Base-by-base conservation (phyloP, 2,797 vertebrate genomes). In the Lacerta viridis region DNA sequence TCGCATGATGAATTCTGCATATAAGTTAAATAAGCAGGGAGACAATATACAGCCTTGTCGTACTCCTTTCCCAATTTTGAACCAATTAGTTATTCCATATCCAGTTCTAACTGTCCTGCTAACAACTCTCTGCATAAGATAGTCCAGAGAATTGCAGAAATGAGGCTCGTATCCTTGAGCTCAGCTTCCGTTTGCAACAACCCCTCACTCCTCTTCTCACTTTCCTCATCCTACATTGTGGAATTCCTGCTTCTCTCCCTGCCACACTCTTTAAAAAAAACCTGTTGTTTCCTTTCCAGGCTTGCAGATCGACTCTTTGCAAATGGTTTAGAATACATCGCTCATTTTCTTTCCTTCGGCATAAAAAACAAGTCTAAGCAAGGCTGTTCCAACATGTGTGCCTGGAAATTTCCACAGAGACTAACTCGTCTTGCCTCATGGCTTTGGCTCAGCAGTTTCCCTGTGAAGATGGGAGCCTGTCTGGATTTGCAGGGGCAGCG, bases 401-500 rank as follows among this genome's bases (percentile, higher is more conserved):
- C 13, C 88, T 85, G 88, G 90, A 79, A 84, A 82, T 41, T 80
- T 88, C 83, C 86, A n/a, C 20, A 0, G 20, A 61, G 29, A 15
- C 64, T 39, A 59, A 50, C 33, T 64, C 0, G 33, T 33, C 15
- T 72, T 61, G 1, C 74, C 87, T 29, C 7, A 64, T 68, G 74
- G n/a, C 61, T 81, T n/a, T 36, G 2, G 5, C 50, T 43, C 61
- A 9, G 3, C 25, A 0, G 0, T n/a, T 80, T 39, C 87, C 80
- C 77, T 0, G 0, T 0, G 1, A 87, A 71, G 86, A 33, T 33
- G 85, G 50, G 50, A 80, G 75, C 0, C 0, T 0, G 59, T 64
- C n/a, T 74, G 74, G 18, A 7, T 33, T 68, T 59, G 8, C 0
- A 1, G 33, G 64, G 82, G 74, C 71, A 59, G 61, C 39, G n/a